These are phyloP conservation scores for Drosophila athabasca DNA, from an alignment of 1,140 invertebrate genomes.

Conservation along the genomic window DNA sequence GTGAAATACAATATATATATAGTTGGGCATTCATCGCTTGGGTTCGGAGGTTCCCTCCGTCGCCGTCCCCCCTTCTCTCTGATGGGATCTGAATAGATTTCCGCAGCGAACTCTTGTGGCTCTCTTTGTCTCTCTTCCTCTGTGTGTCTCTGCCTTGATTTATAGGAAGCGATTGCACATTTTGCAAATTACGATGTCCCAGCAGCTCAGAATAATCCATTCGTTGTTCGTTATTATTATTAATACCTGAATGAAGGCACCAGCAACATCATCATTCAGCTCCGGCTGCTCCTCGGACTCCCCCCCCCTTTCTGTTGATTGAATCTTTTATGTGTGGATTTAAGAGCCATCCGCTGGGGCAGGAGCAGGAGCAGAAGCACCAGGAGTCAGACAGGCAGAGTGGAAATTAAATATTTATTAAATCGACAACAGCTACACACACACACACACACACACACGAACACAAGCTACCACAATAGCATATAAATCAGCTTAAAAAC, in stretches of 20 bases:
- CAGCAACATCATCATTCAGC: conserved; percentile 45
- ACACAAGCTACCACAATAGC: conserved; percentile 47
- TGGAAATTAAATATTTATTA: conserved; percentile 82
- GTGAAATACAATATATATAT: conserved; percentile 62
- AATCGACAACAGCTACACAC: conserved; percentile 51
- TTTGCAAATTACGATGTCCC: conserved; percentile 79
- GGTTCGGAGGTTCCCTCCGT: too few relatives aligned
- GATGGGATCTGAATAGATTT: conserved; percentile 66
- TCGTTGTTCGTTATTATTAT: conserved; percentile 53
- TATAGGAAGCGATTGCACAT: conserved; percentile 78
- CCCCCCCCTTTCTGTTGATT: conserved; percentile 45
- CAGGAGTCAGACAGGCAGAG: conserved; percentile 13
- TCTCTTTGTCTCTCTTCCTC: neutral
- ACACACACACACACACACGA: conserved; percentile 10
- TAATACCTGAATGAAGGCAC: conserved; percentile 55
- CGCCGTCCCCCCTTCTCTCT: conserved; percentile 4
- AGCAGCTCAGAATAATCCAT: conserved; percentile 43
- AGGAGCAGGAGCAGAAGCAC: conserved; percentile 3
- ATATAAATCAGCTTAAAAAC: conserved; percentile 82
- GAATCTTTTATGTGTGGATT: conserved; percentile 80
- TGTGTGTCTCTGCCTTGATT: conserved; percentile 48
- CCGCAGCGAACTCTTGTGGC: neutral
- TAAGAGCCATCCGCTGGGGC: conserved; percentile 42
- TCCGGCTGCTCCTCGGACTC: neutral
- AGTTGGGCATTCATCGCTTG: conserved; percentile 4